These are phyloP conservation scores for Myocastor coypus DNA, from an alignment of 2,113 vertebrate genomes.

Conservation along the genomic window DNA sequence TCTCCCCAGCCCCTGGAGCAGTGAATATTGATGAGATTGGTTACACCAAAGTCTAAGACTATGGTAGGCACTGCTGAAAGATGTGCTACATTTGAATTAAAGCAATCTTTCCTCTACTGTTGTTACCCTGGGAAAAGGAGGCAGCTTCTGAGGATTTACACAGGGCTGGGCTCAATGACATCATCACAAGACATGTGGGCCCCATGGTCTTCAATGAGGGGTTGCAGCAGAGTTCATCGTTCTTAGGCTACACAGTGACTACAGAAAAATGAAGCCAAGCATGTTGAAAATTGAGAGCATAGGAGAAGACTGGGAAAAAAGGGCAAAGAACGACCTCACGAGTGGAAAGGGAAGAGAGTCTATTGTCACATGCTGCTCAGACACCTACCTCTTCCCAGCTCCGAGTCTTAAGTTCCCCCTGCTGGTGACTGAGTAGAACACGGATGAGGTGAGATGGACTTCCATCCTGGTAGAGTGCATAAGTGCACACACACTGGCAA, in stretches of 20 bases:
- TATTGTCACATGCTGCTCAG: not conserved
- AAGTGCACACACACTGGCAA: too few relatives aligned
- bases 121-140: conserved; percentile 93
- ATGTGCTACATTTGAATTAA: conserved; percentile 86
- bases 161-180: conserved; percentile 92
- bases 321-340: not conserved
- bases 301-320: not conserved
- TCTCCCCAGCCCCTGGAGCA: too few relatives aligned
- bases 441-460: conserved; percentile 47
- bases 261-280: conserved; percentile 19
- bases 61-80: conserved; percentile 93
- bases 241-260: conserved; percentile 90
- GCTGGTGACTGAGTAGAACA: not conserved
- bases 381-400: too few relatives aligned
- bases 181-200: conserved; percentile 93
- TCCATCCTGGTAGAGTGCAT: conserved; percentile 90
- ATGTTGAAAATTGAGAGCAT: not conserved
- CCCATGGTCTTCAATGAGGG: conserved; percentile 90
- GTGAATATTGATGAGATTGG: not conserved
- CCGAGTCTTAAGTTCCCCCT: not conserved
- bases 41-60: conserved; percentile 84
- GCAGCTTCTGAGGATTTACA: conserved; percentile 92
- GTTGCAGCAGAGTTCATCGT: conserved; percentile 91
- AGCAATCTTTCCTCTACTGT: conserved; percentile 88
- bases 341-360: not conserved